These are phyloP conservation scores for Stomorhina lunata DNA, from an alignment of 2,888 invertebrate species.

Conservation along the genomic window DNA sequence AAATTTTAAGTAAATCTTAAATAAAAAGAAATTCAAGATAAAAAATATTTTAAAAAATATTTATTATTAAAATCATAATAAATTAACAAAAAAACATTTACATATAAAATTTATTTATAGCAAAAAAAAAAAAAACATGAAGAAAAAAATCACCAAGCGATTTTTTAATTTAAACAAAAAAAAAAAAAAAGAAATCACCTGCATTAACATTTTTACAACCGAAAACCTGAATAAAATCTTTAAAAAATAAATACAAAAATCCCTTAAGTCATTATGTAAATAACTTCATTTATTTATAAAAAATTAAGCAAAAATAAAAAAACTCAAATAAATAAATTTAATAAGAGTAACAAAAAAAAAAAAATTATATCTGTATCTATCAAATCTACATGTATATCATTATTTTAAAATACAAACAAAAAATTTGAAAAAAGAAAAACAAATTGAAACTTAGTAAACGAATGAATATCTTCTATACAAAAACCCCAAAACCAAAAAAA, in stretches of 20 bases:
- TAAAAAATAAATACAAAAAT: background rate
- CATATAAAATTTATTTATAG: too few relatives aligned
- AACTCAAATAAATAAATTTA: slow-evolving; percentile 17
- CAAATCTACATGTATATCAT: slow-evolving; percentile 66
- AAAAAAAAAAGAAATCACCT: slow-evolving; percentile 20
- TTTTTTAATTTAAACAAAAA: slow-evolving; percentile 24
- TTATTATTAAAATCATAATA: too few relatives aligned
- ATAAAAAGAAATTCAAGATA: slow-evolving; percentile 5
- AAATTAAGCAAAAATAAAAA: slow-evolving; percentile 13
- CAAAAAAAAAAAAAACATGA: slow-evolving; percentile 3
- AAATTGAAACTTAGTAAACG: slow-evolving; percentile 48
- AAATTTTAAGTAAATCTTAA: slow-evolving; percentile 10
- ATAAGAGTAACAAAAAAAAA: slow-evolving; percentile 6
- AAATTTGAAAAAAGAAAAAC: slow-evolving; percentile 22
- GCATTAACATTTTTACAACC: slow-evolving; percentile 9
- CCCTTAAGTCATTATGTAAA: slow-evolving; percentile 53
- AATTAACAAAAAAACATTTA: too few relatives aligned
- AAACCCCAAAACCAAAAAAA: too few relatives aligned
- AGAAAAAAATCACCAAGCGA: background rate
- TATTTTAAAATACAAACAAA: slow-evolving; percentile 51
- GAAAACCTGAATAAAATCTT: slow-evolving; percentile 4
- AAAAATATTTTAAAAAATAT: slow-evolving; percentile 21
- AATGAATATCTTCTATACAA: slow-evolving; percentile 60
- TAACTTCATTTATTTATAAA: slow-evolving; percentile 47
- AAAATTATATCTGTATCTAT: slow-evolving; percentile 57